These are phyloP conservation scores for Eumeta japonica DNA, from an alignment of 1,140 invertebrate genomes.

Conservation along the genomic window DNA sequence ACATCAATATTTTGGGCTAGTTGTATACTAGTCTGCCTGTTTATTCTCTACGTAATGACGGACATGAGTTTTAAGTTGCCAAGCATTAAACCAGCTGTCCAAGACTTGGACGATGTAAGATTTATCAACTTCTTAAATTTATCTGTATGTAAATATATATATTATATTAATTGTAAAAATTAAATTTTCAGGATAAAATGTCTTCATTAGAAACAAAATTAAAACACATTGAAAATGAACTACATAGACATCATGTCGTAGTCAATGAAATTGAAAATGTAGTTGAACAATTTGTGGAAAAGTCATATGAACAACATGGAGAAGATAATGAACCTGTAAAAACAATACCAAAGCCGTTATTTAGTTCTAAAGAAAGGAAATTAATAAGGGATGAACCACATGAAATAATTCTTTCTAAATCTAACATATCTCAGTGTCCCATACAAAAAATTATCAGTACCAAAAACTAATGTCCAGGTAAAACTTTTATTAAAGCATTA, in stretches of 20 bases:
- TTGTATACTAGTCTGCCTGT: constrained; percentile 44
- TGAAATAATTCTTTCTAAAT: constrained; percentile 30
- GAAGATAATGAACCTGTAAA: too few relatives aligned
- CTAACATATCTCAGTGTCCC: constrained; percentile 33
- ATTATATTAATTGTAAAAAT: constrained; percentile 1
- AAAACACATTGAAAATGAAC: constrained; percentile 64
- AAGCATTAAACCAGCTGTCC: constrained; percentile 36
- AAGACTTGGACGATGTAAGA: constrained; percentile 49
- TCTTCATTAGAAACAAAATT: constrained; percentile 65
- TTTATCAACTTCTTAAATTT: constrained; percentile 2
- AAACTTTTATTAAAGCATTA: too few relatives aligned
- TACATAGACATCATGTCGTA: constrained; percentile 61
- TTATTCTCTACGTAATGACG: constrained; percentile 49
- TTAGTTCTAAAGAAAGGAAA: constrained; percentile 25
- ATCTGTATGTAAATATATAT: neutral
- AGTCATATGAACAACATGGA: constrained; percentile 25
- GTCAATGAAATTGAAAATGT: constrained; percentile 59
- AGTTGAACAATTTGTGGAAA: constrained; percentile 45
- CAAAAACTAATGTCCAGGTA: constrained; percentile 59
- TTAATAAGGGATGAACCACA: constrained; percentile 39
- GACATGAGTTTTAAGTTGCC: constrained; percentile 48
- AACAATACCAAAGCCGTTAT: too few relatives aligned
- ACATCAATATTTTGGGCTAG: constrained; percentile 48
- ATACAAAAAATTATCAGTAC: constrained; percentile 37
- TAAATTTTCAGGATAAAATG: constrained; percentile 64